These are phyloP conservation scores for Periophthalmus magnuspinnatus DNA, from an alignment of 2,797 vertebrate species.

Conservation along the genomic window DNA sequence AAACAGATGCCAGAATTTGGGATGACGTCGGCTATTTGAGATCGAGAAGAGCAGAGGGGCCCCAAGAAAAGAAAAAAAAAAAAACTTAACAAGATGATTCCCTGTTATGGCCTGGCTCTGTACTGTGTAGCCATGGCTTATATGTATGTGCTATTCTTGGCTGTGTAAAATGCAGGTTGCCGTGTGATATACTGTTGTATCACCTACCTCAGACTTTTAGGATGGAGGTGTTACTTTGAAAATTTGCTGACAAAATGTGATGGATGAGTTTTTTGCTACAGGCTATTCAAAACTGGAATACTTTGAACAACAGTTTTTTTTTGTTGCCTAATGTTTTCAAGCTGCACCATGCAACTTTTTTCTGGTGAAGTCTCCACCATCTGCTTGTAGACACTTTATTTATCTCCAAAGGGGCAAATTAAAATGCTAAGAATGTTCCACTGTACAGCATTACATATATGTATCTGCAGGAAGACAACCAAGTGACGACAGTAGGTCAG, in stretches of 20 bases:
- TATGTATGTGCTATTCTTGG: constrained; percentile 6
- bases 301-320: neutral
- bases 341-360: neutral
- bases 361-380: too few relatives aligned
- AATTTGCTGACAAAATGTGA: neutral
- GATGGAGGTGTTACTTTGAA: neutral
- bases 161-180: neutral
- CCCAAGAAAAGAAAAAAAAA: constrained; percentile 7
- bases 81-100: constrained; percentile 7
- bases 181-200: neutral
- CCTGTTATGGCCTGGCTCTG: constrained; percentile 7
- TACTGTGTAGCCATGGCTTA: neutral
- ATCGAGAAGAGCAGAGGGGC: constrained; percentile 13
- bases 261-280: neutral
- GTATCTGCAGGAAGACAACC: too few relatives aligned
- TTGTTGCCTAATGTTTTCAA: neutral
- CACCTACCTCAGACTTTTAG: neutral
- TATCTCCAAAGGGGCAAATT: too few relatives aligned
- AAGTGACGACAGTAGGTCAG: neutral
- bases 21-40: constrained; percentile 54
- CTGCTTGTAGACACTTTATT: neutral
- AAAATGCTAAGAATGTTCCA: too few relatives aligned
- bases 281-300: too few relatives aligned
- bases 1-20: constrained; percentile 67
- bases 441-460: too few relatives aligned